Conservation (phyloP, 2,797 vertebrate genomes). For the Spatula clypeata region DNA sequence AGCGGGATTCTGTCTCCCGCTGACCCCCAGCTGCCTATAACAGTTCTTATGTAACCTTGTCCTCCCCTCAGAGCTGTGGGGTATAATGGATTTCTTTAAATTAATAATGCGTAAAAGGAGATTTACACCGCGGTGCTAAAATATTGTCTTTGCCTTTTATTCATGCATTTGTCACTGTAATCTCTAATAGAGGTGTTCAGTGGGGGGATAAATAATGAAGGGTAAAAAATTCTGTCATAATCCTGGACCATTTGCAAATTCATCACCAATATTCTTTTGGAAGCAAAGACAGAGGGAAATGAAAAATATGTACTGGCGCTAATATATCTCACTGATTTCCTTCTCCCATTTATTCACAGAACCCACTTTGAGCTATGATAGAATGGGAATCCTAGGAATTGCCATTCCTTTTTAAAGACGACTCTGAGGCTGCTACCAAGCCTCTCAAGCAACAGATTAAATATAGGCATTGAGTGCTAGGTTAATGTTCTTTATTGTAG, state of each 20-base stretch:
- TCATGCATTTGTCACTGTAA: constrained; percentile 86
- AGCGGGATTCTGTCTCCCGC: constrained; percentile 13
- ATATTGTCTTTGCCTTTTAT: constrained; percentile 88
- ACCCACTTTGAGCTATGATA: constrained; percentile 78
- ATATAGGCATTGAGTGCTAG: neutral
- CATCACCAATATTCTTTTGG: constrained; percentile 84
- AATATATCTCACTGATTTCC: constrained; percentile 86
- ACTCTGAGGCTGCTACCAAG: neutral
- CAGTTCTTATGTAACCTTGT: constrained; percentile 52
- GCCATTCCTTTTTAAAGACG: constrained; percentile 45
- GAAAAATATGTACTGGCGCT: constrained; percentile 47
- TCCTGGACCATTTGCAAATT: constrained; percentile 86
- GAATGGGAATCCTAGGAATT: constrained; percentile 66
- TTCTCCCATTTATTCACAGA: constrained; percentile 74
- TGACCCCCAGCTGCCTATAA: constrained; percentile 68
- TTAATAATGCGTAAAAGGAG: constrained; percentile 85
- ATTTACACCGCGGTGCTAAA: constrained; percentile 83
- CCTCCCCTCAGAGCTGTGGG: constrained; percentile 71
- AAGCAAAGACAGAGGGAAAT: constrained; percentile 75
- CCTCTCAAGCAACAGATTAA: constrained; percentile 53
- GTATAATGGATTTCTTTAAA: constrained; percentile 82
- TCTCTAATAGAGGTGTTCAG: constrained; percentile 81
- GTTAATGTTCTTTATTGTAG: neutral
- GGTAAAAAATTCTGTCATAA: constrained; percentile 82
- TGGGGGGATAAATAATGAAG: constrained; percentile 86